Evolutionary conservation across 2,888 invertebrate genomes (phyloP), one percentile per base, ranked within the genome.

Genomic region (Hirudinaria manillensis): DNA sequence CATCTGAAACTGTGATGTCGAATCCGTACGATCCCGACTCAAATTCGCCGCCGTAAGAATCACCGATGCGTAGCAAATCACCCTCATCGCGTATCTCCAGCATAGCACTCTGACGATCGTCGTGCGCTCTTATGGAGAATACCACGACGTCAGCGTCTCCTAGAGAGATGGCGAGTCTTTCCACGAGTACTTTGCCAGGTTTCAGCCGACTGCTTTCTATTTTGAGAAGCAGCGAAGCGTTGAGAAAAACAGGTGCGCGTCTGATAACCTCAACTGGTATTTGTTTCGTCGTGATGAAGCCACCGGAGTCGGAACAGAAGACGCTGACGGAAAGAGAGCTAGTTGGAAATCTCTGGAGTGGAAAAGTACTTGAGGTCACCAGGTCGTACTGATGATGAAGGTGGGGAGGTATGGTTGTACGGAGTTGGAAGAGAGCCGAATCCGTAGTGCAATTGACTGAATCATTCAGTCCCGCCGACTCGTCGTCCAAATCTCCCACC

Each of bases 251-350:
- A 7, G 61, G 61, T 61, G 24, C 61, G 10, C 61, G 61, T 27
- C 61, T 24, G 29, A 61, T 61, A 10, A 61, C 13, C 6, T 61
- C 13, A n/a, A 61, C 21, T 1, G 13, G 13, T 24, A 61, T 7
- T 61, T 13, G 61, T 27, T 7, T 7, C 24, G 7, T 61, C 7
- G 61, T 61, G 29, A 29, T 61, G 13, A 61, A 10, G 61, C 61
- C 61, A 10, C 61, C 61, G 24, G 61, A 61, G n/a, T 61, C 61
- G 29, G 29, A 61, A n/a, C 61, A 61, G 24, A 61, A 24, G 61
- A 61, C 10, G 29, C 10, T 61, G 21, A 61, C 10, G 6, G 61
- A 27, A 29, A 27, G 24, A 61, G 19, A 3, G 21, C 61, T 61
- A 10, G 29, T 13, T 61, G 61, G 19, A 29, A 61, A 61, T n/a